Conservation (phyloP, 2,113 vertebrate species). For the Myrmophylax atrothorax region DNA sequence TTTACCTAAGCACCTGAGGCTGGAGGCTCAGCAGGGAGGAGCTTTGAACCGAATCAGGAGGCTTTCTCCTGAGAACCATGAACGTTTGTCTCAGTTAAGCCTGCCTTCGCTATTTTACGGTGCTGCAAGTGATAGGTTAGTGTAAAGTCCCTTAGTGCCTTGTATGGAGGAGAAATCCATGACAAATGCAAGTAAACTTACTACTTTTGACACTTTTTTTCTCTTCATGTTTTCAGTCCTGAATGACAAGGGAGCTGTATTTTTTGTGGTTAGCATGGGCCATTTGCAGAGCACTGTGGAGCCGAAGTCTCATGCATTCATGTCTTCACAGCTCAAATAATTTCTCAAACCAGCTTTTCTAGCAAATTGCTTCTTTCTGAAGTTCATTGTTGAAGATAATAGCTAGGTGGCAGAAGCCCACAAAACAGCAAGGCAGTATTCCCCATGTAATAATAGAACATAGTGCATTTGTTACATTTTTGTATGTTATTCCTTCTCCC, state of each 20-base stretch:
- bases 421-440: background rate
- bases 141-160: slow-evolving; percentile 3
- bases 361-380: background rate
- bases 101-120: background rate
- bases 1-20: background rate
- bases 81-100: background rate
- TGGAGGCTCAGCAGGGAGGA: background rate
- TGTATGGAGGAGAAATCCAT: background rate
- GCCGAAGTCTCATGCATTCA: background rate
- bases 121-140: background rate
- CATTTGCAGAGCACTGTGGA: background rate
- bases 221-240: background rate
- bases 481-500: background rate
- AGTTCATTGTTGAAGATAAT: background rate
- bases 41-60: background rate
- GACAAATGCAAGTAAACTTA: background rate
- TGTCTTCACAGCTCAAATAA: background rate
- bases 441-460: background rate
- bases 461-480: background rate
- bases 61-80: background rate
- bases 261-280: background rate
- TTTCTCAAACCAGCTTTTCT: background rate
- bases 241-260: background rate
- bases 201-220: background rate
- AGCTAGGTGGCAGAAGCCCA: background rate